These are phyloP conservation scores for Oppia nitens DNA, from an alignment of 1,140 invertebrate genomes.

Conservation along the genomic window DNA sequence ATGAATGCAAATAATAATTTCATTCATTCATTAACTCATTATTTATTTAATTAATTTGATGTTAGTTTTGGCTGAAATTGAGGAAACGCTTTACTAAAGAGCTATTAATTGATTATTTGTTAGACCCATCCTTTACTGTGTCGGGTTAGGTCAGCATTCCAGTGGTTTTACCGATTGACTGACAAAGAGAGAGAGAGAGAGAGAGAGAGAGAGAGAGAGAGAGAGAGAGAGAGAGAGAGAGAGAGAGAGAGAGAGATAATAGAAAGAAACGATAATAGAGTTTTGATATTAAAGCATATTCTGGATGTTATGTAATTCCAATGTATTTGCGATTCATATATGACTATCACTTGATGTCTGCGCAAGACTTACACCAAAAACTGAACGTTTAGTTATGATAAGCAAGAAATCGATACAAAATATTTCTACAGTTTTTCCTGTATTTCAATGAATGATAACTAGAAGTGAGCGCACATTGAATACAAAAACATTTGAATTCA, in stretches of 20 bases:
- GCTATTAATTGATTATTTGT: no score
- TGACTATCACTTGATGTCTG: not conserved
- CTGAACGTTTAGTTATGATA: not conserved
- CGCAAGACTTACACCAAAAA: not conserved
- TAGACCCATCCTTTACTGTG: no score
- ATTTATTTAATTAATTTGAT: no score
- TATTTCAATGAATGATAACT: not conserved
- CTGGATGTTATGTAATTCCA: no score
- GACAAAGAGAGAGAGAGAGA: not conserved
- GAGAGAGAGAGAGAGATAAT: not conserved
- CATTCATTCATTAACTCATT: no score
- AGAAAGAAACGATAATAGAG: no score
- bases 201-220: not conserved
- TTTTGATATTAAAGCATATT: no score
- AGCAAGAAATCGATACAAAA: not conserved
- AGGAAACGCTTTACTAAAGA: no score
- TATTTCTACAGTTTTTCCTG: not conserved
- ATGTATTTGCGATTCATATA: not conserved
- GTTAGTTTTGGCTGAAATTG: no score
- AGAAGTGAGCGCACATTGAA: not conserved
- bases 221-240: not conserved
- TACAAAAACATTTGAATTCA: not conserved
- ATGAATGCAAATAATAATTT: no score
- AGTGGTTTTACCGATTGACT: no score
- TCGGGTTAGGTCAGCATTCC: no score